These are phyloP conservation scores for Archilochus colubris DNA, from an alignment of 2,113 vertebrate genomes.

Conservation along the genomic window DNA sequence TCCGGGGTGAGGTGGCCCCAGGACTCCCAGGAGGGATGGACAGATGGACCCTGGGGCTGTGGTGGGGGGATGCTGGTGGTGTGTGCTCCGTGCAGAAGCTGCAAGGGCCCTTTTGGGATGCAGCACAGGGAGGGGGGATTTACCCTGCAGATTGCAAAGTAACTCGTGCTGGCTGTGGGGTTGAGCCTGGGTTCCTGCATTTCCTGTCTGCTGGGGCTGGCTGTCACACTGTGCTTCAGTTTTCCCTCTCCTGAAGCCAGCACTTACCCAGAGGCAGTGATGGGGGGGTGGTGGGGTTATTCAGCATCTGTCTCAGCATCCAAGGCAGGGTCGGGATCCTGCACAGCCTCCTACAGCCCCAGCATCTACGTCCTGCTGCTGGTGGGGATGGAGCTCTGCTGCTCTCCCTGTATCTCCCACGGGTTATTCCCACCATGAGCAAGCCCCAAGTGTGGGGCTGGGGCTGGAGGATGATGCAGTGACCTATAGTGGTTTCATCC, in stretches of 20 bases:
- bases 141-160: neutral
- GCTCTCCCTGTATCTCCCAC: rapidly evolving
- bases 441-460: rapidly evolving
- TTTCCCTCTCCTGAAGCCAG: neutral
- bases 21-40: neutral
- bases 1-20: neutral
- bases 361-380: rapidly evolving
- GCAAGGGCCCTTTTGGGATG: neutral
- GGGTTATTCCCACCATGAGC: rapidly evolving
- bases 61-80: neutral
- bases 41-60: rapidly evolving
- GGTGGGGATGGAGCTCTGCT: neutral
- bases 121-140: rapidly evolving
- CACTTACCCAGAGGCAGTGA: neutral
- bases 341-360: neutral
- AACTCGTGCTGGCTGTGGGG: neutral
- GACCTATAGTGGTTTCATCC: neutral
- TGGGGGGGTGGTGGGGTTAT: neutral
- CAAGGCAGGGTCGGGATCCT: neutral
- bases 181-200: neutral
- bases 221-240: neutral
- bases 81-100: rapidly evolving
- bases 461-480: rapidly evolving
- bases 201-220: neutral
- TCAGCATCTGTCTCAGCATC: neutral